Conservation (phyloP, 2,888 invertebrate genomes). For the Seira ritae region DNA sequence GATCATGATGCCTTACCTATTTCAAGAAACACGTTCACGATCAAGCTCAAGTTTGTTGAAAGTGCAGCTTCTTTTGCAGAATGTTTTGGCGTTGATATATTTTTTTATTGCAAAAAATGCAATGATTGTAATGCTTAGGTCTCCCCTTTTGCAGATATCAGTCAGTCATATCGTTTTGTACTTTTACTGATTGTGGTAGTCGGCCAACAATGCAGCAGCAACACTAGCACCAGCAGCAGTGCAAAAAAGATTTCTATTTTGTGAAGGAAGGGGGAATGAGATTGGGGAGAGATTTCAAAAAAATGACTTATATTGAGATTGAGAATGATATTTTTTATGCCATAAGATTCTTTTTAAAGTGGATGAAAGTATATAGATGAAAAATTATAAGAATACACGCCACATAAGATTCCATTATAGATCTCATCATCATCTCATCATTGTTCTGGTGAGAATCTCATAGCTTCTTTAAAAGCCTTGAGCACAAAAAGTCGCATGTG, state of each 20-base stretch:
- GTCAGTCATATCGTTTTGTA: neutral
- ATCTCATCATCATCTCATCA: no score
- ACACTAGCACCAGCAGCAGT: no score
- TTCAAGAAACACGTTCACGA: slow-evolving; percentile 13
- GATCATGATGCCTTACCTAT: neutral
- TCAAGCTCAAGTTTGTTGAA: slow-evolving; percentile 5
- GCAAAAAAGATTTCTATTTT: neutral
- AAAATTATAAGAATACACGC: neutral
- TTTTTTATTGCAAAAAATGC: neutral
- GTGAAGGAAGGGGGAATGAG: slow-evolving; percentile 7
- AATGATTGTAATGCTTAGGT: neutral
- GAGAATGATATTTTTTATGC: neutral
- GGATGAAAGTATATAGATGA: slow-evolving; percentile 4
- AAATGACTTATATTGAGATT: neutral
- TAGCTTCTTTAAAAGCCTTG: neutral
- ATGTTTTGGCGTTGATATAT: no score
- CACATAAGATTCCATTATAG: no score
- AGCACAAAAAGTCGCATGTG: slow-evolving; percentile 28
- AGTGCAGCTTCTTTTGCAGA: neutral
- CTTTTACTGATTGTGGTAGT: neutral
- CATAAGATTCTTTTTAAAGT: neutral
- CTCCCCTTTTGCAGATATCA: no score
- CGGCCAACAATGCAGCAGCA: no score
- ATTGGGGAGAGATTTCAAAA: slow-evolving; percentile 5
- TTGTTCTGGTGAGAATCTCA: no score